A percentile compares a stretch with the other conserved stretches of the same genome.
phyloP scores from a whole-genome alignment of 2,888 invertebrate genomes.

The Lepidocyrtoides sp. region DNA sequence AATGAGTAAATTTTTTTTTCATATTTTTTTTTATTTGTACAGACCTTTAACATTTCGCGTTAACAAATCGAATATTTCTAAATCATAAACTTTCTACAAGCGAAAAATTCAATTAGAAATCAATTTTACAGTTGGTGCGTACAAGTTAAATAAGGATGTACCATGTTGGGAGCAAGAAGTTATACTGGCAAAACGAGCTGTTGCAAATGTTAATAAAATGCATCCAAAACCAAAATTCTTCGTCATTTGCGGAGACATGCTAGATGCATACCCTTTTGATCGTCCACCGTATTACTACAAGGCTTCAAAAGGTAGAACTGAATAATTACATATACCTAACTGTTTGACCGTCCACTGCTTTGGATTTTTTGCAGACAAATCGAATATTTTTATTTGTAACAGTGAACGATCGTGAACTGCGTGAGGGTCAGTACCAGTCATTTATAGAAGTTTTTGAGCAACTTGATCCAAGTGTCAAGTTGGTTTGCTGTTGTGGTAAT shows the following conservation, averaged over 20 bases:
- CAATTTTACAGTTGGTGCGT: constrained; percentile 85
- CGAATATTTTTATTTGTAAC: neutral
- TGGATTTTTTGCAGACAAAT: neutral
- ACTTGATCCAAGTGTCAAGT: constrained; percentile 87
- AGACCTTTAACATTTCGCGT: no score
- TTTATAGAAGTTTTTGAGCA: constrained; percentile 86
- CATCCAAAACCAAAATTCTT: constrained; percentile 87
- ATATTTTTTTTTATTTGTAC: neutral
- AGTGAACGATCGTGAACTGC: constrained; percentile 64
- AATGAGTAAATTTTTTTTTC: constrained; percentile 57
- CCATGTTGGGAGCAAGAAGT: constrained; percentile 87
- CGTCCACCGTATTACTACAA: constrained; percentile 43
- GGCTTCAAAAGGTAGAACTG: neutral
- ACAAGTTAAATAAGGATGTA: constrained; percentile 85
- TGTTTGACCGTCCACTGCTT: neutral
- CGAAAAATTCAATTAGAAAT: no score
- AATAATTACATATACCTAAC: neutral
- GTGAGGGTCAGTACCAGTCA: constrained; percentile 87
- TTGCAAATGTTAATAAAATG: constrained; percentile 87
- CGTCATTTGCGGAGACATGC: constrained; percentile 88
- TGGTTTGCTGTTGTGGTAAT: constrained; percentile 88
- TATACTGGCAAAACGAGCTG: constrained; percentile 86
- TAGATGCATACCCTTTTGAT: constrained; percentile 87
- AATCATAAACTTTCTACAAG: no score
- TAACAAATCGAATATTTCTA: no score